phyloP scores from a whole-genome alignment of 64 coral and sea anemone species.

The Montipora cactus region DNA sequence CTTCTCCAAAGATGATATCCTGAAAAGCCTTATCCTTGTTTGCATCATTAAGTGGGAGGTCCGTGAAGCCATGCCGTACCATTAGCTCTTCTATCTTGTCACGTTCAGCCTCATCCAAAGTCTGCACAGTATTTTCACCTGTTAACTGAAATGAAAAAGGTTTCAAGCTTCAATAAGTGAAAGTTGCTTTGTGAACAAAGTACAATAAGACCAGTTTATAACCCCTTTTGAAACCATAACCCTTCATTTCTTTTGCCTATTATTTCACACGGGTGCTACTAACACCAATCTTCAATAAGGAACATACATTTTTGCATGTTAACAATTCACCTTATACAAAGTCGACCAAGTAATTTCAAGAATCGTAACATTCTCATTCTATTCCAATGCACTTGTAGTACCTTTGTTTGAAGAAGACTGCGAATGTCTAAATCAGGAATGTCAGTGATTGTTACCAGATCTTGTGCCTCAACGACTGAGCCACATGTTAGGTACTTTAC shows the following conservation, averaged over 20 bases:
- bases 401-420: conserved; percentile 65
- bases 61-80: conserved; percentile 66
- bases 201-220: conserved; percentile 14
- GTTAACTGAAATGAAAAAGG: conserved; percentile 13
- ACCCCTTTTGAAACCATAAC: conserved; percentile 12
- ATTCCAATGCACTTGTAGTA: conserved; percentile 4
- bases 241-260: conserved; percentile 13
- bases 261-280: conserved; percentile 12
- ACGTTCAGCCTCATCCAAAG: conserved; percentile 23
- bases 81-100: conserved; percentile 72
- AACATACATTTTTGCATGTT: conserved; percentile 6
- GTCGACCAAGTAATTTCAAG: conserved; percentile 28
- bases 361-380: conserved; percentile 16
- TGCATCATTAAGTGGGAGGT: conserved; percentile 64
- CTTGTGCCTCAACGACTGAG: conserved; percentile 50
- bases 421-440: conserved; percentile 60
- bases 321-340: conserved; percentile 23
- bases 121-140: conserved; percentile 4
- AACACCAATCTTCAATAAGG: conserved; percentile 5
- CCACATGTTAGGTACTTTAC: conserved; percentile 65
- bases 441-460: conserved; percentile 54
- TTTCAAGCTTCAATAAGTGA: conserved; percentile 13
- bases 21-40: conserved; percentile 76
- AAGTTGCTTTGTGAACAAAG: conserved; percentile 13
- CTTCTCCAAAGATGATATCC: conserved; percentile 76